Conservation (phyloP, 2,888 invertebrate genomes). For the Fragum fragum region DNA sequence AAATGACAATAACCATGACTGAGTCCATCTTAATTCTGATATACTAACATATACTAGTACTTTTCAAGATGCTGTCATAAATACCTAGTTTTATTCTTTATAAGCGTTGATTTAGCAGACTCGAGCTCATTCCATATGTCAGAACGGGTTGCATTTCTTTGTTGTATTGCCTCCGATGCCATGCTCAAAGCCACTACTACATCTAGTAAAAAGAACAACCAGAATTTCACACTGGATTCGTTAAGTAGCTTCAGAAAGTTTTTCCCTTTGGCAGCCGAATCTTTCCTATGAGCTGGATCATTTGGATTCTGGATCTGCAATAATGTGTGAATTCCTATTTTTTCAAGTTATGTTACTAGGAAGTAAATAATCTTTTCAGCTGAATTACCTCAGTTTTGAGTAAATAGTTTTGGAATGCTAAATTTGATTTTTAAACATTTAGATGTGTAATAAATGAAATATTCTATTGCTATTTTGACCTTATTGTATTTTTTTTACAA, state of each 20-base stretch:
- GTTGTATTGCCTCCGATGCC: neutral
- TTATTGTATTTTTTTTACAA: too few relatives aligned
- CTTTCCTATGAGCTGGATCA: constrained; percentile 31
- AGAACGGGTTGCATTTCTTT: neutral
- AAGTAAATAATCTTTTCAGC: neutral
- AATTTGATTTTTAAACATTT: too few relatives aligned
- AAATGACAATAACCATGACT: too few relatives aligned
- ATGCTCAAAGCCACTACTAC: neutral
- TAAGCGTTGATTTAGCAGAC: neutral
- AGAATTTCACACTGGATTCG: constrained; percentile 6
- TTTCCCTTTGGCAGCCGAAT: constrained; percentile 37
- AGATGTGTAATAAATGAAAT: too few relatives aligned
- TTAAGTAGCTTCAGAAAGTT: constrained; percentile 39
- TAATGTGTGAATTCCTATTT: neutral
- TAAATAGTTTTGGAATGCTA: neutral
- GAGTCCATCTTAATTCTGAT: too few relatives aligned
- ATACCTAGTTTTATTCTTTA: neutral
- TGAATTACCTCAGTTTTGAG: neutral
- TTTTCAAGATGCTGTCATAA: too few relatives aligned
- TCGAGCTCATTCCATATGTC: neutral
- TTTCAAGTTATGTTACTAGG: neutral
- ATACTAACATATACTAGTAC: too few relatives aligned
- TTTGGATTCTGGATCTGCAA: constrained; percentile 36
- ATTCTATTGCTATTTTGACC: neutral
- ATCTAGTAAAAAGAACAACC: constrained; percentile 22